A percentile compares a stretch with the other conserved stretches of the same genome.
Evolutionary conservation across 2,797 vertebrate species (phyloP).

Genomic region (Myoxocephalus aenaeus): DNA sequence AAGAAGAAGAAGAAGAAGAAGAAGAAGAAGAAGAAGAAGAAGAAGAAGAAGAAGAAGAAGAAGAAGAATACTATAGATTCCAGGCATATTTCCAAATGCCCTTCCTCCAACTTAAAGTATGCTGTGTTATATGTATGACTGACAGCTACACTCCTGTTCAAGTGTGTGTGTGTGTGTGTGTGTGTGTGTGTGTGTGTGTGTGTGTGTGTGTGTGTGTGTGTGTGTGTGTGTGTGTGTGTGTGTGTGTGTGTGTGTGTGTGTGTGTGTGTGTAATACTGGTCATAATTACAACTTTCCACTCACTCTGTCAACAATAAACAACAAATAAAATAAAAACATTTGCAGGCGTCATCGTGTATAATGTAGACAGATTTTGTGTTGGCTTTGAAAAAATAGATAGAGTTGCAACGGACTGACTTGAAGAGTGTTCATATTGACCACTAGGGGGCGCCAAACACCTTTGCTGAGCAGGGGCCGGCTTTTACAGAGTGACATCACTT

Average conservation of each 20-base stretch:
- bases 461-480: not conserved
- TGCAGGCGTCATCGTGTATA: not conserved
- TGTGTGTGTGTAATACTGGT: not conserved
- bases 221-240: not conserved
- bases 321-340: not conserved
- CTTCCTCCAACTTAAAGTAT: conserved; percentile 35
- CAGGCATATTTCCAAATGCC: conserved; percentile 61
- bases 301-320: not conserved
- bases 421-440: conserved; percentile 20
- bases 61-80: conserved; percentile 57
- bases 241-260: not conserved
- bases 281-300: conserved; percentile 2
- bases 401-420: not conserved
- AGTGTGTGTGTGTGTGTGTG: not conserved
- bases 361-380: not conserved
- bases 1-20: too few species aligned
- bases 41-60: too few species aligned
- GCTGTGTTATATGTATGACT: conserved; percentile 30
- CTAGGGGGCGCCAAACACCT: conserved; percentile 43
- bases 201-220: not conserved
- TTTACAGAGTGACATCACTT: not conserved
- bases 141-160: conserved; percentile 5
- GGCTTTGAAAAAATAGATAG: not conserved
- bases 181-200: not conserved
- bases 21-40: too few species aligned